Evolutionary conservation across 2,113 vertebrate species (phyloP).

Genomic region (Triplophysa rosa): DNA sequence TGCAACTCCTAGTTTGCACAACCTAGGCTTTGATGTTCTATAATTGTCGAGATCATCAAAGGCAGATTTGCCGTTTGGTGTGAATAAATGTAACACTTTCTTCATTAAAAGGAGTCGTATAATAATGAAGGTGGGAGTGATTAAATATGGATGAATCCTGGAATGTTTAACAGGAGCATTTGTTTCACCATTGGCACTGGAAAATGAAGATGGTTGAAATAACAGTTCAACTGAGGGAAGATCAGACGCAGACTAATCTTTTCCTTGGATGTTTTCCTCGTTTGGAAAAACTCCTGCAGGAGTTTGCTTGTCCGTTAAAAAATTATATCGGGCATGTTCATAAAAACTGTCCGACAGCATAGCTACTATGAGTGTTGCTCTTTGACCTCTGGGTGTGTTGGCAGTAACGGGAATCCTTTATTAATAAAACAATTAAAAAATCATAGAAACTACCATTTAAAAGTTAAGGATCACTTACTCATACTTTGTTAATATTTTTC

Average conservation of each 20-base stretch:
- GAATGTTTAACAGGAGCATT: slow-evolving; percentile 89
- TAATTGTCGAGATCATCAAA: slow-evolving; percentile 98
- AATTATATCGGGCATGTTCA: not conserved
- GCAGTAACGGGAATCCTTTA: not conserved
- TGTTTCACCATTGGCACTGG: slow-evolving; percentile 89
- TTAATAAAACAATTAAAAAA: not conserved
- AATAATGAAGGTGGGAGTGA: slow-evolving; percentile 92
- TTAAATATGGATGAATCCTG: slow-evolving; percentile 94
- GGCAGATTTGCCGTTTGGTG: slow-evolving; percentile 92
- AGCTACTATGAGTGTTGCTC: not conserved
- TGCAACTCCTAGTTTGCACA: slow-evolving; percentile 90
- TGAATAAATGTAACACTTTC: slow-evolving; percentile 92
- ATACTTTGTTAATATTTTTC: no score
- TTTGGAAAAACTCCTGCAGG: slow-evolving; percentile 31
- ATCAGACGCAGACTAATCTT: slow-evolving; percentile 45
- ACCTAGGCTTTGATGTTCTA: slow-evolving; percentile 95
- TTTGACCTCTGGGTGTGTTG: slow-evolving; percentile 1
- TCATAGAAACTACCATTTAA: no score
- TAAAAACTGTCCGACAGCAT: not conserved
- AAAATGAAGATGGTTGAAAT: slow-evolving; percentile 73
- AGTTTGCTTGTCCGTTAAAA: slow-evolving; percentile 5
- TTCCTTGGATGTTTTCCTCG: slow-evolving; percentile 37
- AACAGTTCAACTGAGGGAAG: slow-evolving; percentile 66
- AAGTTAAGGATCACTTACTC: no score
- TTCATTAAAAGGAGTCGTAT: slow-evolving; percentile 81